Evolutionary conservation across 1,140 invertebrate species (phyloP), one percentile per base, ranked within the genome.

Genomic region (Wiebesia pumilae): DNA sequence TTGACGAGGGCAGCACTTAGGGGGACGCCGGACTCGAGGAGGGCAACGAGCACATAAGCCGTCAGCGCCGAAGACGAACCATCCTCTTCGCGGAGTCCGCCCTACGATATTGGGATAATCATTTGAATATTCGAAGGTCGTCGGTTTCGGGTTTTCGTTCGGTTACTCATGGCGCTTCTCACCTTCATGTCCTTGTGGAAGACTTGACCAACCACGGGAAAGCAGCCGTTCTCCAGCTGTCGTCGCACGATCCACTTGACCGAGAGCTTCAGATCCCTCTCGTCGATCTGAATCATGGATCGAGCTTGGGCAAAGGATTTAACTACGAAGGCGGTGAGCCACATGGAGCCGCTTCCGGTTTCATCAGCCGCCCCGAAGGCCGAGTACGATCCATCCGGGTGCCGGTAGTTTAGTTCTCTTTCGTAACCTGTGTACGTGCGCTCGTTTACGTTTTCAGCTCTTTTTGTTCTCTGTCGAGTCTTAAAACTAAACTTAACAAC

Each of bases 251-350:
- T 94, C 97, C 97, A 98, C 2, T 95, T 94, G 24, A 97, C 94
- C 0, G 96, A 95, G 83, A 94, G 92, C 54, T 94, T 93, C n/a
- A 97, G 93, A 85, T 97, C 95, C 6, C 92, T 90, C 84, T 95
- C 92, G 87, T 97, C 96, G n/a, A 97, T 95, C 84, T 95, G 94
- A 85, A 97, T 96, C 87, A 95, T 95, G 0, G 91, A 89, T 38
- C 94, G 93, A 2, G 96, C 96, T 89, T 96, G 95, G 9, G 95
- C 94, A 88, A 97, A 95, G 7, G 96, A 97, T 88, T 96, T 95
- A 0, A 97, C 93, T 21, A 97, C 96, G 92, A 97, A 98, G 0
- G 97, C 97, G 0, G 97, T 98, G n/a, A 98, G 93, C 96, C 97
- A 98, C 67, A 96, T 97, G 27, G 97, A 97, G 0, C 97, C 96